Conservation (phyloP, 2,113 vertebrate species). For the Phocoena phocoena region DNA sequence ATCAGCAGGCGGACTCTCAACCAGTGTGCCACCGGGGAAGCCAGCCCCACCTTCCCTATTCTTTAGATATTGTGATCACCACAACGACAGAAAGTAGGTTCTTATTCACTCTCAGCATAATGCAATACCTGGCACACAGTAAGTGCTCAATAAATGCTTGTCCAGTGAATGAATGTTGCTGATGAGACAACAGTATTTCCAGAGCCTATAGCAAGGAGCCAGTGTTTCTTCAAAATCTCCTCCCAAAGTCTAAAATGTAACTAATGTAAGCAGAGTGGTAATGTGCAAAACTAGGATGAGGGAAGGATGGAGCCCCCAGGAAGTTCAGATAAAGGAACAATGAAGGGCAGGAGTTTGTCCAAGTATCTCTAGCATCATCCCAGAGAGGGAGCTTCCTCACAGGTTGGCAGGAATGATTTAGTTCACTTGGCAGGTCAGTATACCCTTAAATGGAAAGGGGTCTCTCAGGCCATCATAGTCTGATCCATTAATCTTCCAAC, state of each 20-base stretch:
- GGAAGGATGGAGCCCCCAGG: not conserved
- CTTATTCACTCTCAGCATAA: not conserved
- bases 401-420: not conserved
- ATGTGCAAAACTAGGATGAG: not conserved
- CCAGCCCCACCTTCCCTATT: not conserved
- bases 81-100: not conserved
- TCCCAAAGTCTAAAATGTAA: not conserved
- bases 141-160: not conserved
- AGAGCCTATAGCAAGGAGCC: not conserved
- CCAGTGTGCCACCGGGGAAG: too few relatives aligned
- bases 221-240: not conserved
- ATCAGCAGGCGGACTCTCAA: too few relatives aligned
- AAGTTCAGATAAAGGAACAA: not conserved
- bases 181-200: not conserved
- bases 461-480: not conserved
- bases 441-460: not conserved
- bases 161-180: not conserved
- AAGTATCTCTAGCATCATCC: not conserved
- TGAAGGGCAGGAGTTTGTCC: not conserved
- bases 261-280: not conserved
- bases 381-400: not conserved
- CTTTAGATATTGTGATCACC: not conserved
- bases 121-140: not conserved
- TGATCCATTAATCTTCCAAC: not conserved
- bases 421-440: not conserved